Percentiles rank a stretch among this genome's conserved stretches.
phyloP scores from a whole-genome alignment of 2,888 invertebrate species.

The Eurytoma adleriae region DNA sequence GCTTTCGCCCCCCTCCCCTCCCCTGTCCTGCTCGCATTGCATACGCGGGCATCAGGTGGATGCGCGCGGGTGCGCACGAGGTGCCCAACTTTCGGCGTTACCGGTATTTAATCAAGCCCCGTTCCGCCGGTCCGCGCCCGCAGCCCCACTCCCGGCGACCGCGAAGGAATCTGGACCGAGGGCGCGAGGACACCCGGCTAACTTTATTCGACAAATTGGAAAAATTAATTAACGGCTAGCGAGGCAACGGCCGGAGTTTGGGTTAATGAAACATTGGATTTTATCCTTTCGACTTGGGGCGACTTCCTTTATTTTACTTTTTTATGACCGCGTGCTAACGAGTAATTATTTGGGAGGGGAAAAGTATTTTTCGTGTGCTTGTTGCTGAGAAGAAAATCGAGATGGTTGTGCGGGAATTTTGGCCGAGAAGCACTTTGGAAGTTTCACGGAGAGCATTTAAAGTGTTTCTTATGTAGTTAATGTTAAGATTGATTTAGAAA shows the following conservation, averaged over 20 bases:
- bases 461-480: no score
- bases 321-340: no score
- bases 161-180: conserved; percentile 25
- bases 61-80: neutral
- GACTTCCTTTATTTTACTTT: neutral
- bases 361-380: no score
- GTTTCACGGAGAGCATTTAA: no score
- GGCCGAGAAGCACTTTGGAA: no score
- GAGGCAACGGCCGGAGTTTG: no score
- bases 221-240: conserved; percentile 18
- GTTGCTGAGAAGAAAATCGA: no score
- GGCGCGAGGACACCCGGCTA: neutral
- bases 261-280: neutral
- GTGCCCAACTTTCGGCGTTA: conserved; percentile 47
- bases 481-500: no score
- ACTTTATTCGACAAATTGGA: conserved; percentile 24
- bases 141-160: neutral
- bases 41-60: conserved; percentile 37
- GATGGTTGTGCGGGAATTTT: no score
- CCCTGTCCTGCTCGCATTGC: conserved; percentile 4
- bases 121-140: neutral
- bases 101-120: conserved; percentile 48
- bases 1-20: conserved; percentile 8
- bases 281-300: neutral
- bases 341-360: no score